Evolutionary conservation across 1,140 invertebrate species (phyloP), one percentile per base, ranked within the genome.

Genomic region (Apocrypta bakeri): DNA sequence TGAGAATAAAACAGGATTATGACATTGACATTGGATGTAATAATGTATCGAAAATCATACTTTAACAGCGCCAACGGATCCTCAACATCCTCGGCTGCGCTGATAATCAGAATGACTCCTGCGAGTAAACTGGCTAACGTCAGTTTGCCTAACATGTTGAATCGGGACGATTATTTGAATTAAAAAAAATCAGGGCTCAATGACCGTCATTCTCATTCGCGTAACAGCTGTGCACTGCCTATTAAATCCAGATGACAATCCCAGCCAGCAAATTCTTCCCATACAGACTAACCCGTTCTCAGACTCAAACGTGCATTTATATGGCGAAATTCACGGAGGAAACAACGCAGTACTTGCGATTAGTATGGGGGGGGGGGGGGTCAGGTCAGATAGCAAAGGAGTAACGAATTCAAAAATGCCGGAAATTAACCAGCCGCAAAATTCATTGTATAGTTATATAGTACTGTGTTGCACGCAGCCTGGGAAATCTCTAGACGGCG

Each of bases 361-460:
- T 79, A 83, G 81, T 80, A 56, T 81, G 42, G n/a, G n/a, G n/a
- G n/a, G n/a, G n/a, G n/a, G n/a, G n/a, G n/a, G n/a, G 82, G 77
- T 76, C 78, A 76, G 17, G 33, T 24, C 68, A 75, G 75, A 85
- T 85, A 78, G 48, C 21, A 21, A 21, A 56, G 17, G 48, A 56
- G 48, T n/a, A n/a, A n/a, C 48, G 48, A 56, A 56, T 7, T 21
- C 17, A 21, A 56, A 21, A 56, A 42, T 12, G 48, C 48, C 48
- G 48, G 48, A 56, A 56, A 17, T 56, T 56, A 6, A 6, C 48
- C 48, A 17, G 48, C 48, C 48, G 21, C 48, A 56, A 56, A n/a
- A 56, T 1, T n/a, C n/a, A n/a, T n/a, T n/a, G n/a, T n/a, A n/a
- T n/a, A 48, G 42, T 48, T 17, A 17, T 48, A 17, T 48, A 3